Percentiles rank a stretch among this genome's conserved stretches.
phyloP scores from a whole-genome alignment of 2,888 invertebrate genomes.

The Ornithoptera priamus region DNA sequence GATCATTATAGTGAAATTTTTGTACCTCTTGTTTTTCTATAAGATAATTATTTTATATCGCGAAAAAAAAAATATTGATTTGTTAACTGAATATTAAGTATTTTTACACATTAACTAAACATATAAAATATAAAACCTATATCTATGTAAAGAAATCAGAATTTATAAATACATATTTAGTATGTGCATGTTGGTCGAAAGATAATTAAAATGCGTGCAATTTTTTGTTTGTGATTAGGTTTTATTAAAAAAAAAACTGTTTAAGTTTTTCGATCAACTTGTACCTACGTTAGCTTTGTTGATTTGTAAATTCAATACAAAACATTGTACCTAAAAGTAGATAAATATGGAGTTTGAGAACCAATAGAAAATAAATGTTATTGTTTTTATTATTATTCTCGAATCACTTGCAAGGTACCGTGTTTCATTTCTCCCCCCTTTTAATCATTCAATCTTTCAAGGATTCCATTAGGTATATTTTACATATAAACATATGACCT shows the following conservation, averaged over 20 bases:
- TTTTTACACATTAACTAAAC: conserved; percentile 78
- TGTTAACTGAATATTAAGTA: conserved; percentile 73
- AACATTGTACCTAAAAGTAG: conserved; percentile 76
- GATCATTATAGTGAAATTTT: conserved; percentile 51
- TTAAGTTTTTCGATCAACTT: conserved; percentile 47
- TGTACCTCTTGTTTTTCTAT: conserved; percentile 73
- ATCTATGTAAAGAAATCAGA: conserved; percentile 68
- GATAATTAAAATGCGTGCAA: conserved; percentile 12
- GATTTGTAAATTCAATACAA: conserved; percentile 71
- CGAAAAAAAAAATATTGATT: conserved; percentile 61
- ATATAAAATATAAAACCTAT: conserved; percentile 68
- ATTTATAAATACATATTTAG: conserved; percentile 72
- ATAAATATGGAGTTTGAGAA: conserved; percentile 67
- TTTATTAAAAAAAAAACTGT: conserved; percentile 21
- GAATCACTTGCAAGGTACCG: conserved; percentile 74
- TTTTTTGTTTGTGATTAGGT: conserved; percentile 33
- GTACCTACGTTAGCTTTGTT: conserved; percentile 63
- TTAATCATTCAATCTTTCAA: background rate
- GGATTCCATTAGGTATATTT: background rate
- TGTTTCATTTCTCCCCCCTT: conserved; percentile 60
- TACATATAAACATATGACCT: too few relatives aligned
- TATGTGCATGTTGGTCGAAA: conserved; percentile 55
- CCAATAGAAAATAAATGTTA: conserved; percentile 78
- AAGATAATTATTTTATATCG: conserved; percentile 72
- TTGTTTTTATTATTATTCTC: conserved; percentile 78